A percentile compares a stretch with the other conserved stretches of the same genome.
These are phyloP conservation scores for Ephestia elutella DNA, from an alignment of 1,140 invertebrate species.

Conservation along the genomic window DNA sequence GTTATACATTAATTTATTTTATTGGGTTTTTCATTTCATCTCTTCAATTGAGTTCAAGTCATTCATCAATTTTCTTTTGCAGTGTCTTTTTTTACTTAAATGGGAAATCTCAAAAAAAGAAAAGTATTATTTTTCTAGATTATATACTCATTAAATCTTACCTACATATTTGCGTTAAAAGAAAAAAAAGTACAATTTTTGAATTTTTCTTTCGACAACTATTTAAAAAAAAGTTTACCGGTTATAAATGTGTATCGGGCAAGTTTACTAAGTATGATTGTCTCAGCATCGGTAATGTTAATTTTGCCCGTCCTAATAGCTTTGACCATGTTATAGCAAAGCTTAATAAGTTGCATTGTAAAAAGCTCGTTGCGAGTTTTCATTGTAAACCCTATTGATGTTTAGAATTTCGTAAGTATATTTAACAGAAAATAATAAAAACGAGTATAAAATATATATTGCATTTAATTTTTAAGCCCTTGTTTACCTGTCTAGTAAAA, in stretches of 20 bases:
- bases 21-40: too few species aligned
- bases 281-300: neutral
- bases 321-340: neutral
- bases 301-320: neutral
- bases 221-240: neutral
- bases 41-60: too few species aligned
- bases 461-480: constrained; percentile 15
- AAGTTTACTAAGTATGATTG: too few species aligned
- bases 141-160: too few species aligned
- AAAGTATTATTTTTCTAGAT: too few species aligned
- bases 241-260: neutral
- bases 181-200: too few species aligned
- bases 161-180: too few species aligned
- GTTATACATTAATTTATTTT: too few species aligned
- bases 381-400: constrained; percentile 47
- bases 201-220: too few species aligned
- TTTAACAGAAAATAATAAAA: constrained; percentile 40
- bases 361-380: neutral
- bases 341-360: neutral
- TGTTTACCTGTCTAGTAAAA: neutral
- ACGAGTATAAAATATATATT: constrained; percentile 16
- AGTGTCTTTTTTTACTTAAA: too few species aligned
- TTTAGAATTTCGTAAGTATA: constrained; percentile 55
- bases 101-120: too few species aligned
- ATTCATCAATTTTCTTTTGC: too few species aligned